phyloP scores from a whole-genome alignment of 2,113 vertebrate species.

The Cyprinodon variegatus region DNA sequence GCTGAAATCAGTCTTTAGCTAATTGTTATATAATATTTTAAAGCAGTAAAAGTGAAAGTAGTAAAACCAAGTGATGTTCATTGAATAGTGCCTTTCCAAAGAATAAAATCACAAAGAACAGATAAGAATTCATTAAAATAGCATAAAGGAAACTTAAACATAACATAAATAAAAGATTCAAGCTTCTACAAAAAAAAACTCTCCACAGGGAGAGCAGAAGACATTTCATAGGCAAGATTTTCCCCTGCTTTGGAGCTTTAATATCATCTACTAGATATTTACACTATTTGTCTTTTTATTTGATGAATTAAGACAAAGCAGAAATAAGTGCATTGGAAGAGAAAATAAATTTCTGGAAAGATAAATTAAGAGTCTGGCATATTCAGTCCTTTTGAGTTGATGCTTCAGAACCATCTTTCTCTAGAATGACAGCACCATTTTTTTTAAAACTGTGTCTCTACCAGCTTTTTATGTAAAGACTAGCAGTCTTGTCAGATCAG shows the following conservation, averaged over 20 bases:
- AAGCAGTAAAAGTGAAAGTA: neutral
- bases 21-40: neutral
- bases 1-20: conserved; percentile 1
- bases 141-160: too few relatives aligned
- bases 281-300: too few relatives aligned
- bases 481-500: neutral
- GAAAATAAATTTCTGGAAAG: too few relatives aligned
- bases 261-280: too few relatives aligned
- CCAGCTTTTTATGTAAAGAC: neutral
- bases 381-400: neutral
- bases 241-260: too few relatives aligned
- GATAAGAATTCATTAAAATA: too few relatives aligned
- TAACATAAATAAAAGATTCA: too few relatives aligned
- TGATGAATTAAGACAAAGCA: too few relatives aligned
- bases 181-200: neutral
- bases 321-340: too few relatives aligned
- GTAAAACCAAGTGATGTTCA: neutral
- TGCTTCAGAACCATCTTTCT: neutral
- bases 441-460: neutral
- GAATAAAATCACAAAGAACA: too few relatives aligned
- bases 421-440: neutral
- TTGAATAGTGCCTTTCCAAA: too few relatives aligned
- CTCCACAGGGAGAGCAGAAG: neutral
- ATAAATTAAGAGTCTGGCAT: neutral
- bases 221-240: neutral